phyloP scores from a whole-genome alignment of 1,140 invertebrate species.

The Rhagoletis pomonella region DNA sequence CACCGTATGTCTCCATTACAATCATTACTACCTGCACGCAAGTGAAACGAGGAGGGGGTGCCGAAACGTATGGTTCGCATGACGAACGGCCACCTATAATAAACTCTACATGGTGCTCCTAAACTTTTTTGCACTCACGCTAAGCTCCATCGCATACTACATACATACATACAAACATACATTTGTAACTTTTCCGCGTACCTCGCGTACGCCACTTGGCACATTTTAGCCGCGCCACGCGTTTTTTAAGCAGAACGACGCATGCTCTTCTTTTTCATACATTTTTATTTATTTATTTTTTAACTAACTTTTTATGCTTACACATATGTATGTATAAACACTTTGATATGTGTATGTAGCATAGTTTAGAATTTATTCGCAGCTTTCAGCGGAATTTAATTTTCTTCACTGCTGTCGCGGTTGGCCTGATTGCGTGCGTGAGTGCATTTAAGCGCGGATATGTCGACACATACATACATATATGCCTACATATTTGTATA shows the following conservation, averaged over 20 bases:
- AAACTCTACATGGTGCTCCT: neutral
- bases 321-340: neutral
- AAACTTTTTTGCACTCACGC: neutral
- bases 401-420: neutral
- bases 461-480: neutral
- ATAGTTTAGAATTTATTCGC: neutral
- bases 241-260: neutral
- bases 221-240: neutral
- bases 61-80: neutral
- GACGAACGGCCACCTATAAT: neutral
- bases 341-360: neutral
- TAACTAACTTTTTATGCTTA: neutral
- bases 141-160: neutral
- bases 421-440: constrained; percentile 13
- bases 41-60: neutral
- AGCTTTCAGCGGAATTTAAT: neutral
- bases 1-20: no score
- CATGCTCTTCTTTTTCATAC: neutral
- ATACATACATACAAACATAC: neutral
- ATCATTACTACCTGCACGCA: no score
- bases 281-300: neutral
- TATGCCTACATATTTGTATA: neutral
- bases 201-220: constrained; percentile 1
- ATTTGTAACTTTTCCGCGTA: neutral
- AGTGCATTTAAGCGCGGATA: neutral